phyloP scores from a whole-genome alignment of 2,797 vertebrate genomes.

The Mormyrops boulengeri region DNA sequence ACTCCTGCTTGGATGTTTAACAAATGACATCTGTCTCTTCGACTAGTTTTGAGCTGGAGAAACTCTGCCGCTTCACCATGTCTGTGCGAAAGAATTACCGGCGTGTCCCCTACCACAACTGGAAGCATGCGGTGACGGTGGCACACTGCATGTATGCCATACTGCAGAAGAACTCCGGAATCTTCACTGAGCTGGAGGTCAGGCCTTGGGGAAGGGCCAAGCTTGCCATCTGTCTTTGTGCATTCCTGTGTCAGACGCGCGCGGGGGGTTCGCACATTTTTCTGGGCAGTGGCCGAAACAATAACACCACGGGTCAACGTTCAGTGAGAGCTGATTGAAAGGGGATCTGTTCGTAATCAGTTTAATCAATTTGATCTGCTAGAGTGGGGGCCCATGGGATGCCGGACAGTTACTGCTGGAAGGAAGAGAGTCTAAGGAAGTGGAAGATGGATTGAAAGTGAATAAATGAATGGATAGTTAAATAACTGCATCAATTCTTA shows the following conservation, averaged over 20 bases:
- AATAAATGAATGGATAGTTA: not conserved
- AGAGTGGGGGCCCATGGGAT: not conserved
- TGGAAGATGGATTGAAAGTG: not conserved
- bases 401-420: not conserved
- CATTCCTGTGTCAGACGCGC: not conserved
- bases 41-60: constrained; percentile 92
- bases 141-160: constrained; percentile 97
- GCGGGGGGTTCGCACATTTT: not conserved
- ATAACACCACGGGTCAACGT: not conserved
- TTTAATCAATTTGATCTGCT: not conserved
- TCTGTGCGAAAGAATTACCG: constrained; percentile 97
- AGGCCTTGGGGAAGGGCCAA: constrained; percentile 27
- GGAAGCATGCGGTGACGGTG: constrained; percentile 95
- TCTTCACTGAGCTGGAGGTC: constrained; percentile 95
- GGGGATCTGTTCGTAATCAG: not conserved
- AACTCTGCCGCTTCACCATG: constrained; percentile 96
- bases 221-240: not conserved
- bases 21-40: not conserved
- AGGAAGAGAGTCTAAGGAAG: not conserved
- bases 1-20: not conserved
- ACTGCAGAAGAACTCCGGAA: constrained; percentile 76
- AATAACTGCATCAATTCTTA: not conserved
- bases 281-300: not conserved
- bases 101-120: constrained; percentile 97
- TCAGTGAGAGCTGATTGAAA: not conserved